Evolutionary conservation across 2,888 invertebrate genomes (phyloP).

Genomic region (Athalia circularis): DNA sequence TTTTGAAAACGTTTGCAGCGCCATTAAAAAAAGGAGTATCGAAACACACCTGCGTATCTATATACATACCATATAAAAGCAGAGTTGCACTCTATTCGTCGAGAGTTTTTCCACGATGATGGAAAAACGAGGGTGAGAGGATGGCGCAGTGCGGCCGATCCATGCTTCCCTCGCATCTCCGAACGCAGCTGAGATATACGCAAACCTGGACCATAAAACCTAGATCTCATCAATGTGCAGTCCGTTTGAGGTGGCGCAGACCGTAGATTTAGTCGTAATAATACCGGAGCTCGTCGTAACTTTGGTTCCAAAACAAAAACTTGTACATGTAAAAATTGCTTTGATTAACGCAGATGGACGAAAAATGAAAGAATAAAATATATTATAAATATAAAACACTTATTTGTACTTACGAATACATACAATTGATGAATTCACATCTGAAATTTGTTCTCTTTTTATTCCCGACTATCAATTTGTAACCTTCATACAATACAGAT

Average conservation of each 20-base stretch:
- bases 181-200: constrained; percentile 16
- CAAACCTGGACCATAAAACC: constrained; percentile 20
- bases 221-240: constrained; percentile 11
- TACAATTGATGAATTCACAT: too few species aligned
- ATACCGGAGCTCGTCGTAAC: constrained; percentile 11
- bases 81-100: constrained; percentile 9
- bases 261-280: too few species aligned
- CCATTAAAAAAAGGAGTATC: background rate
- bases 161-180: constrained; percentile 25
- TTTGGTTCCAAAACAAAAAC: background rate
- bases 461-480: too few species aligned
- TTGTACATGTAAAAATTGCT: too few species aligned
- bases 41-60: background rate
- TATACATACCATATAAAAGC: too few species aligned
- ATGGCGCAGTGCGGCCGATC: constrained; percentile 47
- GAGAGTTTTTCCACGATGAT: constrained; percentile 7
- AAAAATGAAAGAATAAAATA: too few species aligned
- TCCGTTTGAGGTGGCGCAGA: constrained; percentile 1
- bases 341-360: too few species aligned
- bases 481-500: too few species aligned
- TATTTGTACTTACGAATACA: too few species aligned
- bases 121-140: constrained; percentile 21
- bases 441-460: too few species aligned
- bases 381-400: too few species aligned
- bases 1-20: background rate